Evolutionary conservation across 1,140 invertebrate genomes (phyloP), one percentile per base, ranked within the genome.

Genomic region (Pomacea maculata): DNA sequence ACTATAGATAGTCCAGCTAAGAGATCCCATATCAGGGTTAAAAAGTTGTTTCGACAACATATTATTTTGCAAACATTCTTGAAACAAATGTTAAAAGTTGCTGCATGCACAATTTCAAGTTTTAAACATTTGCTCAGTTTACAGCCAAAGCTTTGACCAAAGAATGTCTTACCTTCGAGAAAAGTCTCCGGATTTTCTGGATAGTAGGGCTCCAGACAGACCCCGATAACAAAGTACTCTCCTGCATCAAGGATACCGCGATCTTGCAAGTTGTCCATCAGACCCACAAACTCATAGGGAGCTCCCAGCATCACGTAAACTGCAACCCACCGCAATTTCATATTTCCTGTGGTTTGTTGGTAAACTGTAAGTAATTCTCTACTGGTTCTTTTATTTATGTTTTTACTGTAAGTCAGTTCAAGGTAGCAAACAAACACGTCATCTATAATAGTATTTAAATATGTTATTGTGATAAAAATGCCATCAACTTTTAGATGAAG

Each of bases 161-260:
- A 61, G 10, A 14, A 29, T 25, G 21, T 67, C 78, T 80, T 84
- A 90, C 90, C 89, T 86, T 88, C 82, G 19, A 90, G 70, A 74
- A 87, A 88, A 52, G 83, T 79, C 68, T 86, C 78, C 14, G 88
- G 85, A 34, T 84, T 85, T 15, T 81, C 75, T 14, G 82, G 78
- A 67, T 89, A 83, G 79, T 87, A 90, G 17, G 87, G 80, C 6
- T 86, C 82, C 2, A 86, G 45, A 71, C 86, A 80, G 34, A 90
- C 89, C 4, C 89, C 89, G 14, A 90, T 87, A 12, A 91, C 89
- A 79, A 90, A 89, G 75, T 91, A 91, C 29, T 90, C 89, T 21
- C 89, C 90, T 0, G 86, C 86, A 73, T 90, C 87, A 34, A 90
- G 83, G 5, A 91, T 80, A 14, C 88, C 89, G 9, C 80, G 61